Conservation (phyloP, 1,140 invertebrate genomes). For the Melitaea cinxia region DNA sequence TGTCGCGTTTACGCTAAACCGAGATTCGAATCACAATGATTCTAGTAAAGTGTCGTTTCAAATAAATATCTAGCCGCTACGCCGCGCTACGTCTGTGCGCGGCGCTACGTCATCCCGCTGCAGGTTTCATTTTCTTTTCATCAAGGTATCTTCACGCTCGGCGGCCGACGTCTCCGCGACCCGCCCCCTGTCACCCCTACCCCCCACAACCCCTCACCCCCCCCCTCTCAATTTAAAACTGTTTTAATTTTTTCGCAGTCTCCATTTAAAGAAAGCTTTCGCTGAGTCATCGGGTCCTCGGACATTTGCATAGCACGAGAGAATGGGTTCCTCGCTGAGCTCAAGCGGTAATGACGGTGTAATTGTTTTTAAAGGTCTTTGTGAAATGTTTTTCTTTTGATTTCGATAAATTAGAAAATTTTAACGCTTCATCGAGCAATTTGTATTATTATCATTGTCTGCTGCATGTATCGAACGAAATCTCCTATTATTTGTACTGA, state of each 20-base stretch:
- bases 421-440: not conserved
- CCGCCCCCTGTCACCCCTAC: conserved; percentile 23
- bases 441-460: not conserved
- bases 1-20: too few species aligned
- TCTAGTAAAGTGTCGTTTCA: too few species aligned
- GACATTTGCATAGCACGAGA: conserved; percentile 34
- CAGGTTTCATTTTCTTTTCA: conserved; percentile 73
- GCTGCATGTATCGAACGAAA: too few species aligned
- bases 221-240: conserved; percentile 53
- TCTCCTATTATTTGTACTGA: too few species aligned
- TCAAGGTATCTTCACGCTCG: conserved; percentile 70
- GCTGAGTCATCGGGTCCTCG: conserved; percentile 33
- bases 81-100: conserved; percentile 12
- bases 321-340: not conserved
- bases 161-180: conserved; percentile 49
- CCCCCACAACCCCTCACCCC: conserved; percentile 12
- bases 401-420: conserved; percentile 8
- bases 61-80: too few species aligned
- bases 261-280: conserved; percentile 38
- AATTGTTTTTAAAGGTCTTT: conserved; percentile 23
- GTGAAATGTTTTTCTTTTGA: conserved; percentile 5
- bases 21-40: too few species aligned
- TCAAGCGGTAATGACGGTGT: conserved; percentile 20
- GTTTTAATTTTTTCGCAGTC: conserved; percentile 57
- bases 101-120: conserved; percentile 47